Percentiles rank a stretch among this genome's conserved stretches.
These are phyloP conservation scores for Phataginus tetradactyla DNA, from an alignment of 2,797 vertebrate genomes.

Conservation along the genomic window DNA sequence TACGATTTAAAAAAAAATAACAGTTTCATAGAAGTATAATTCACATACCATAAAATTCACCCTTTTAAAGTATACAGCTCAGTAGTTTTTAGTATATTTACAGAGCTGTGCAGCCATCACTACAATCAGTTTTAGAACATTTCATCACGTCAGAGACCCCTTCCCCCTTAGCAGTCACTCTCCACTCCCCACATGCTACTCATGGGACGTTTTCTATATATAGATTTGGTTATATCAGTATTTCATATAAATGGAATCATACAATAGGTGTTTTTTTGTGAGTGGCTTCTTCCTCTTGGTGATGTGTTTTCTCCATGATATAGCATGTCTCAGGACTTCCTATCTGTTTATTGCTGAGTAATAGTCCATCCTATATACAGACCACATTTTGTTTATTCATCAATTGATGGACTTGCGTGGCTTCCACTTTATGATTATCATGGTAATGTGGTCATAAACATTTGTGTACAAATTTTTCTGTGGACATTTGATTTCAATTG, in stretches of 20 bases:
- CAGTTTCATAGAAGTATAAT: neutral
- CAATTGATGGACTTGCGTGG: neutral
- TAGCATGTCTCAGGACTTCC: neutral
- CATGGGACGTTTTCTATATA: neutral
- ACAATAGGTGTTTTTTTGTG: neutral
- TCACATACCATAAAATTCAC: neutral
- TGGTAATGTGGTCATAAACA: neutral
- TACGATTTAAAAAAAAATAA: neutral
- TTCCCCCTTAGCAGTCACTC: neutral
- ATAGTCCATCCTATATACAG: neutral
- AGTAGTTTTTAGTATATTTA: neutral
- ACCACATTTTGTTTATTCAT: neutral
- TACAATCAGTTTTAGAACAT: neutral
- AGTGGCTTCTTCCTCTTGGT: neutral
- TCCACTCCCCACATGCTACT: neutral
- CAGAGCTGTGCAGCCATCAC: neutral
- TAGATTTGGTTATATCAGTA: neutral
- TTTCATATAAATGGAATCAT: neutral
- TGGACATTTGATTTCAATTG: neutral
- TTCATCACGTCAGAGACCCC: neutral
- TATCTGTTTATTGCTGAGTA: neutral
- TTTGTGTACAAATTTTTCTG: neutral
- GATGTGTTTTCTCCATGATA: neutral
- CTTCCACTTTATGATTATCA: neutral
- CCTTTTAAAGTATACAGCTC: neutral